phyloP scores from a whole-genome alignment of 2,113 vertebrate species.

The Reinhardtius hippoglossoides region DNA sequence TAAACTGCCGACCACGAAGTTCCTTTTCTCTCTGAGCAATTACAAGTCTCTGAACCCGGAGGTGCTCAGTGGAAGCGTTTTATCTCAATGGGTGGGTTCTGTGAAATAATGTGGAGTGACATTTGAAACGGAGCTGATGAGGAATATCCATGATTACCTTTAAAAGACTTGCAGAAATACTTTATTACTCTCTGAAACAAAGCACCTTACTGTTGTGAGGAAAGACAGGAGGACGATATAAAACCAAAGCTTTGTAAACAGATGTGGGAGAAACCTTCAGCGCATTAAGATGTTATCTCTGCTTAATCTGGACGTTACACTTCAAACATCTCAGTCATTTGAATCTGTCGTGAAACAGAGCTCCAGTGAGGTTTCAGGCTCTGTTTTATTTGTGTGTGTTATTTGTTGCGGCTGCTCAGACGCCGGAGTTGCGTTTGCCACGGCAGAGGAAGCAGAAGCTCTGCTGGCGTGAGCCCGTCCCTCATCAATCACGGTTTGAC shows the following conservation, averaged over 20 bases:
- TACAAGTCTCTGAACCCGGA: not conserved
- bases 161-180: slow-evolving; percentile 25
- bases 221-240: slow-evolving; percentile 16
- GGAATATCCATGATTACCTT: slow-evolving; percentile 48
- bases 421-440: slow-evolving; percentile 18
- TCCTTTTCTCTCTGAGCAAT: slow-evolving; percentile 34
- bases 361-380: not conserved
- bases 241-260: not conserved
- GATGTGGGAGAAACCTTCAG: not conserved
- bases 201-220: not conserved
- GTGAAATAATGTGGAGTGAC: slow-evolving; percentile 28
- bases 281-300: too few species aligned
- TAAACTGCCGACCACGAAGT: slow-evolving; percentile 30
- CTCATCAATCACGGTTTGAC: slow-evolving; percentile 78
- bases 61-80: not conserved
- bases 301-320: not conserved
- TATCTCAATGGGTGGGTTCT: not conserved
- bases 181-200: slow-evolving; percentile 21
- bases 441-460: slow-evolving; percentile 53
- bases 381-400: not conserved
- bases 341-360: not conserved
- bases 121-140: slow-evolving; percentile 34
- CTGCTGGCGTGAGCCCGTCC: slow-evolving; percentile 58
- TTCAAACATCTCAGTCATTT: not conserved
- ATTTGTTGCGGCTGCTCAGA: not conserved